Evolutionary conservation across 2,113 vertebrate species (phyloP).

Genomic region (Tricholaema leucomelas): DNA sequence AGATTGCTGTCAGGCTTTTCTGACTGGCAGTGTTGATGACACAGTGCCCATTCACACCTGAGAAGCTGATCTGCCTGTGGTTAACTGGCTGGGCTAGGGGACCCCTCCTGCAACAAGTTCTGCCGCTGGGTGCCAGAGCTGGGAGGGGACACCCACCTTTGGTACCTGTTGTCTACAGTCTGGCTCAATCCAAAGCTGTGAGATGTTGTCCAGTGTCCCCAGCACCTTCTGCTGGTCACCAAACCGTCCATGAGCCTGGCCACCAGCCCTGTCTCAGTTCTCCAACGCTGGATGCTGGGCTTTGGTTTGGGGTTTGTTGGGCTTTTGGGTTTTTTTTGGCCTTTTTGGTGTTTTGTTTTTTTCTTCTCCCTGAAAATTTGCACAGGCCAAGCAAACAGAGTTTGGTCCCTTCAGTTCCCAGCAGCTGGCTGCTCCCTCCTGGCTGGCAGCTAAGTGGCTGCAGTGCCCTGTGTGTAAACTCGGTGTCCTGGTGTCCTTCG

Average conservation of each 20-base stretch:
- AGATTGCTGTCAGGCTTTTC: background rate
- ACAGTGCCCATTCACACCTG: background rate
- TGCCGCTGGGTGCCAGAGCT: background rate
- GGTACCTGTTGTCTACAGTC: background rate
- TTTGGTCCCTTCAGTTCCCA: background rate
- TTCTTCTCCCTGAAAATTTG: background rate
- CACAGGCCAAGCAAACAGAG: background rate
- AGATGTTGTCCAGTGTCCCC: background rate
- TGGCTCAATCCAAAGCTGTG: slow-evolving; percentile 38
- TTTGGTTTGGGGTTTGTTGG: background rate
- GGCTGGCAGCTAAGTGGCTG: background rate
- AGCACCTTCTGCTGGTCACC: background rate
- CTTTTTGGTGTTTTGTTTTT: background rate
- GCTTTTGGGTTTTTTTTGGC: too few species aligned
- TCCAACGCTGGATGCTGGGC: background rate
- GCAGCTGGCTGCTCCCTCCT: background rate
- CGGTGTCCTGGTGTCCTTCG: background rate
- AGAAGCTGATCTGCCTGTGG: background rate
- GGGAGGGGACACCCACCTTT: background rate
- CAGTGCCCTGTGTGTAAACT: accelerated
- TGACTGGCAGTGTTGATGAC: background rate
- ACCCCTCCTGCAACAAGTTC: background rate
- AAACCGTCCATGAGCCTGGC: background rate
- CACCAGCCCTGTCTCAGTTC: background rate
- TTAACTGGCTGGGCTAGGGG: background rate